Evolutionary conservation across 2,113 vertebrate genomes (phyloP).

Genomic region (Phalacrocorax carbo): DNA sequence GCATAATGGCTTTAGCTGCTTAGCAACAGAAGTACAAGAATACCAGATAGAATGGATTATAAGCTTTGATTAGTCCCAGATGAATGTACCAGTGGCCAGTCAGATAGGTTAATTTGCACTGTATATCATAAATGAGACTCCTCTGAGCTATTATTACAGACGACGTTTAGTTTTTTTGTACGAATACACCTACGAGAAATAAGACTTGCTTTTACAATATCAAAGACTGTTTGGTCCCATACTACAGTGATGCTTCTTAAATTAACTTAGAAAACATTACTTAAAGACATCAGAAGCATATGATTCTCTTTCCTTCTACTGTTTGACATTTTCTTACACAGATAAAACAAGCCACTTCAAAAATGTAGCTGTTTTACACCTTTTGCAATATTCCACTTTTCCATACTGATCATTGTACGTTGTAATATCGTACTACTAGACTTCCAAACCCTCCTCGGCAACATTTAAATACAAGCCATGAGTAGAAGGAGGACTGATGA

Average conservation of each 20-base stretch:
- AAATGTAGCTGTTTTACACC: not conserved
- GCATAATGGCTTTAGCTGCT: slow-evolving; percentile 69
- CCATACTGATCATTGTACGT: not conserved
- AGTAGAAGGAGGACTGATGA: not conserved
- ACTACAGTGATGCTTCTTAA: not conserved
- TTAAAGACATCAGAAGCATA: not conserved
- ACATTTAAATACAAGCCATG: not conserved
- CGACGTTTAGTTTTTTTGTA: not conserved
- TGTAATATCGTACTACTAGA: not conserved
- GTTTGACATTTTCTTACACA: not conserved
- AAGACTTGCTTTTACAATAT: not conserved
- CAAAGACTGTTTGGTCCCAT: not conserved
- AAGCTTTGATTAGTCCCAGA: slow-evolving; percentile 53
- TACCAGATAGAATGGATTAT: slow-evolving; percentile 68
- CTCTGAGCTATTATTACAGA: not conserved
- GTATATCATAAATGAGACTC: slow-evolving; percentile 55
- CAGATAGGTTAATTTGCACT: slow-evolving; percentile 59
- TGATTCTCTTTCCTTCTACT: not conserved
- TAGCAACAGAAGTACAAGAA: slow-evolving; percentile 61
- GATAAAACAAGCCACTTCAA: not conserved
- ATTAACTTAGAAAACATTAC: not conserved
- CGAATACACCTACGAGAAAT: not conserved
- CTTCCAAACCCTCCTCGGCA: not conserved
- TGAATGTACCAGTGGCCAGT: slow-evolving; percentile 14
- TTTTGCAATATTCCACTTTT: not conserved